Percentiles rank a stretch among this genome's conserved stretches.
Evolutionary conservation across 2,797 vertebrate genomes (phyloP).

Genomic region (Hybognathus amarus): DNA sequence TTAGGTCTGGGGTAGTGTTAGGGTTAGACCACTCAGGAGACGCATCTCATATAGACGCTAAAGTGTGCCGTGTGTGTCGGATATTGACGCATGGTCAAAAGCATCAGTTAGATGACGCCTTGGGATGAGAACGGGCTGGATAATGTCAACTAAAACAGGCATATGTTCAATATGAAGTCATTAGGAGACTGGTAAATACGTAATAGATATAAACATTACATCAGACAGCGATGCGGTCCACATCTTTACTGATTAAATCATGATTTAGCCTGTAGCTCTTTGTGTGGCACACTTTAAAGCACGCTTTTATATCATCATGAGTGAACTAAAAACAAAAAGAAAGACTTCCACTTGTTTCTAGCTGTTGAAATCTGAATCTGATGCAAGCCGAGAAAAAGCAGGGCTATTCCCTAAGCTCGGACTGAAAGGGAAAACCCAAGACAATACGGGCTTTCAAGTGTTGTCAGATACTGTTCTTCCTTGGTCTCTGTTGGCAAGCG

Average conservation of each 20-base stretch:
- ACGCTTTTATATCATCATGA: not conserved
- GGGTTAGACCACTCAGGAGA: too few relatives aligned
- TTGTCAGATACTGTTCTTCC: constrained; percentile 21
- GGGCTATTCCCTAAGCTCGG: constrained; percentile 12
- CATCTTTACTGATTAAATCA: not conserved
- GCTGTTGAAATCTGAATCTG: not conserved
- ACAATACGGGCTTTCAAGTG: constrained; percentile 18
- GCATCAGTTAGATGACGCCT: too few relatives aligned
- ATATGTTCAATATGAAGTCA: not conserved
- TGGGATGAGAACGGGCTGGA: too few relatives aligned
- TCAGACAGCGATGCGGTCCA: not conserved
- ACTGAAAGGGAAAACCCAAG: constrained; percentile 28
- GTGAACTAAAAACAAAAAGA: not conserved
- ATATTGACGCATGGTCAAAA: too few relatives aligned
- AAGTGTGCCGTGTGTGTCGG: too few relatives aligned
- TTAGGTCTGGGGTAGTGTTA: too few relatives aligned
- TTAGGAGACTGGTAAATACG: not conserved
- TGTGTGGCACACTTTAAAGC: not conserved
- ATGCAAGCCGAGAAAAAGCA: constrained; percentile 29
- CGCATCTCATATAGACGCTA: too few relatives aligned
- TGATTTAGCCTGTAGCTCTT: not conserved
- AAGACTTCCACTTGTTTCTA: not conserved
- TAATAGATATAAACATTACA: not conserved
- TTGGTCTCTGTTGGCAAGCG: constrained; percentile 13
- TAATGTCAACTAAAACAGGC: not conserved